A percentile compares a stretch with the other conserved stretches of the same genome.
These are phyloP conservation scores for Strigamia crassipes DNA, from an alignment of 2,888 invertebrate genomes.

Conservation along the genomic window DNA sequence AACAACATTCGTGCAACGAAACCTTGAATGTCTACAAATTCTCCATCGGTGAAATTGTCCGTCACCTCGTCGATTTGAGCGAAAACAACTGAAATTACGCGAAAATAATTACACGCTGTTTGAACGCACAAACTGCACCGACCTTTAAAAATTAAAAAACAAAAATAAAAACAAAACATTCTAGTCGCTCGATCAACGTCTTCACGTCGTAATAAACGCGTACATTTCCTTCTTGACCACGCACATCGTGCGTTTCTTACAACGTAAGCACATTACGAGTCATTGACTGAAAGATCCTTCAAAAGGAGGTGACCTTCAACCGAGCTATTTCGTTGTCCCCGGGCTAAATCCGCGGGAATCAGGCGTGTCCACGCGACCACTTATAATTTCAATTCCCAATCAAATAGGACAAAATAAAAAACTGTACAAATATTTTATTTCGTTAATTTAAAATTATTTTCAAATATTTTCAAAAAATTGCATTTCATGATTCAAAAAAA, in stretches of 20 bases:
- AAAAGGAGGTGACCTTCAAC: constrained; percentile 10
- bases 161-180: not conserved
- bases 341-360: not conserved
- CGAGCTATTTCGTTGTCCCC: not conserved
- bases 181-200: not conserved
- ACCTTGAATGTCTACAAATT: not conserved
- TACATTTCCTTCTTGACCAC: not conserved
- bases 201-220: not conserved
- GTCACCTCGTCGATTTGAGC: not conserved
- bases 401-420: constrained; percentile 1
- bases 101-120: not conserved
- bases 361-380: not conserved
- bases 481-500: not conserved
- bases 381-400: not conserved
- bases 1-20: no score
- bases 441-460: no score
- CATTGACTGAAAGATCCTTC: not conserved
- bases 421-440: constrained; percentile 10
- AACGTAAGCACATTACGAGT: not conserved
- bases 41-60: not conserved
- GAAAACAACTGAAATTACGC: not conserved
- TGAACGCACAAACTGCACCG: not conserved
- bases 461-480: not conserved
- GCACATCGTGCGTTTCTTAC: not conserved
- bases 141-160: not conserved